Conservation (phyloP, 2,113 vertebrate genomes). For the Anarrhichthys ocellatus region DNA sequence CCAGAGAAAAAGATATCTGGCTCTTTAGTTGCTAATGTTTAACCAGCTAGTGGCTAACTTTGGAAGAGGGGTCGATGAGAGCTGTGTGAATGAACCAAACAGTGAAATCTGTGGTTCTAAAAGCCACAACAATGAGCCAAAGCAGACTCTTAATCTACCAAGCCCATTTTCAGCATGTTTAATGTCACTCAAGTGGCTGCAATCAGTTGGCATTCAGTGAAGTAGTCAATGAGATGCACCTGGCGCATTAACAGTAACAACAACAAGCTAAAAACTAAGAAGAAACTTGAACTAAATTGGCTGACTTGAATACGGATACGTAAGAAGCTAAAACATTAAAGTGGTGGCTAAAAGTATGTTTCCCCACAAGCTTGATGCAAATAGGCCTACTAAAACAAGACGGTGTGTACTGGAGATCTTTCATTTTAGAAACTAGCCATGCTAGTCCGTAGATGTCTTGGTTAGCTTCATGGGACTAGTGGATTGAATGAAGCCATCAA, state of each 20-base stretch:
- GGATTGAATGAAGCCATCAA: neutral
- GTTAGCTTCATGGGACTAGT: neutral
- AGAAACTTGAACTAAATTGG: neutral
- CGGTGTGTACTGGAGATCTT: neutral
- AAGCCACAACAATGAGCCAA: neutral
- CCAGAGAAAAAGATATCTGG: neutral
- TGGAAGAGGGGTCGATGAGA: neutral
- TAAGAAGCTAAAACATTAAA: neutral
- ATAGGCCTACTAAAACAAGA: neutral
- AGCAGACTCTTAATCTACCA: neutral
- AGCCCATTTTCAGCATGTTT: neutral
- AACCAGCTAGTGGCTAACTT: neutral
- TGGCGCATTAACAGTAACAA: neutral
- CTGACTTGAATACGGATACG: neutral
- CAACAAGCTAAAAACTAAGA: neutral
- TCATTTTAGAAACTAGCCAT: neutral
- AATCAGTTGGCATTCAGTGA: neutral
- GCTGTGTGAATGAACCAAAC: neutral
- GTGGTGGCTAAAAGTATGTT: neutral
- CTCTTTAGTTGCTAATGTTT: neutral
- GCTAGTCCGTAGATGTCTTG: neutral
- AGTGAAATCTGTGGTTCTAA: neutral
- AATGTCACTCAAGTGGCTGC: conserved; percentile 1
- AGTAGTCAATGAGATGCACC: conserved; percentile 8
- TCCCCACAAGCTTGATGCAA: neutral